Base-by-base conservation (phyloP, 2,113 vertebrate species). In the Petrocephalus zakoni region DNA sequence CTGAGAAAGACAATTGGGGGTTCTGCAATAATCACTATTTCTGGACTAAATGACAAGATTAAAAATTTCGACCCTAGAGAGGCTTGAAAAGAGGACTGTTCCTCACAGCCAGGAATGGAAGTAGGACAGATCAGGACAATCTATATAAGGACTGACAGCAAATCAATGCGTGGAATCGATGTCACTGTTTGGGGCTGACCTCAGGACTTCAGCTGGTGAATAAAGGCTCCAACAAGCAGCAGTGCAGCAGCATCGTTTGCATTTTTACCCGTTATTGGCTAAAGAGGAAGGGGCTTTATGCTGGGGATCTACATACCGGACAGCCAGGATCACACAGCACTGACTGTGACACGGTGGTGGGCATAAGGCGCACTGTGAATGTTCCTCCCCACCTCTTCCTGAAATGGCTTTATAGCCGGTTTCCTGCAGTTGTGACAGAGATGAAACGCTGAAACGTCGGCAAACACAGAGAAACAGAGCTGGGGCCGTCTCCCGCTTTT, bases 21-120 rank as follows among this genome's bases (percentile, higher is more conserved):
- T 47, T 83, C 53, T 84, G 78, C 22, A 61, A 88, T 46, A 61
- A 88, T 83, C 37, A 49, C 88, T 88, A 88, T 88, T 88, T 88
- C 78, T 58, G 55, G 88, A 88, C 42, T 83, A 46, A 88, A 88
- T 49, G 51, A 53, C 88, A 46, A 88, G 75, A 83, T 88, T 49
- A 84, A 88, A 88, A 61, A 52, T 29, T 42, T 25, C 53, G 53
- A 88, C 78, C 88, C 88, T 47, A 49, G 88, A 61, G 88, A 61
- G 53, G 5, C 37, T 10, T 84, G 53, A 61, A 88, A 88, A 49
- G 53, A 84, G 78, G 78, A 15, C 87, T 55, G 42, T 13, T 52
- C 37, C 88, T 58, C 52, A 47, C 15, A 37, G 78, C 78, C 52
- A 53, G 78, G 78, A 81, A 55, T 61, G 75, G 53, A 88, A 88